Evolutionary conservation across 2,113 vertebrate species (phyloP).

Genomic region (Platichthys flesus): DNA sequence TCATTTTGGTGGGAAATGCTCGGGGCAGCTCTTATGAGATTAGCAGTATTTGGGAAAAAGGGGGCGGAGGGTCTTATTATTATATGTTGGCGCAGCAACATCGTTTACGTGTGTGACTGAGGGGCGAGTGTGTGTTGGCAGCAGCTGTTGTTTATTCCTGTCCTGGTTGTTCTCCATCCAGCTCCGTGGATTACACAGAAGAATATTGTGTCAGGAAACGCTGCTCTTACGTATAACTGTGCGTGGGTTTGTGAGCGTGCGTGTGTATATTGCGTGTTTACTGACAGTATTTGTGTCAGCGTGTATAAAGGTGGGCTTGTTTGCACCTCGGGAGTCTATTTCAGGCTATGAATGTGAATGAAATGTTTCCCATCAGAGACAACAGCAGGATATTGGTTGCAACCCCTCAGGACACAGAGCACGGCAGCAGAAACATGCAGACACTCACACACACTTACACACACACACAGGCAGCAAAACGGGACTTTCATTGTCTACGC

Average conservation of each 20-base stretch:
- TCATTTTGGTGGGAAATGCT: constrained; percentile 52
- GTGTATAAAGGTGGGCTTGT: constrained; percentile 13
- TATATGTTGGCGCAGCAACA: constrained; percentile 28
- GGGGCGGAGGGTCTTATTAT: constrained; percentile 47
- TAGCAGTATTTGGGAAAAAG: constrained; percentile 59
- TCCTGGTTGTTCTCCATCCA: constrained; percentile 66
- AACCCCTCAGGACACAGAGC: neutral
- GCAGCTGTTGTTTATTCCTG: constrained; percentile 54
- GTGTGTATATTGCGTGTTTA: neutral
- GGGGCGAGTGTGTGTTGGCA: constrained; percentile 52
- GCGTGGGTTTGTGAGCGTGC: constrained; percentile 11
- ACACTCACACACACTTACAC: neutral
- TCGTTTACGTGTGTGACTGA: constrained; percentile 23
- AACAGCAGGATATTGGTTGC: constrained; percentile 1
- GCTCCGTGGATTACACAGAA: constrained; percentile 61
- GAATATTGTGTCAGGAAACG: constrained; percentile 37
- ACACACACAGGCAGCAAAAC: neutral
- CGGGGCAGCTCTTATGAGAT: constrained; percentile 62
- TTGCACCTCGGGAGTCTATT: constrained; percentile 13
- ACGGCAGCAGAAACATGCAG: neutral
- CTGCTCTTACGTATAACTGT: constrained; percentile 15
- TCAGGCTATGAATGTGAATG: constrained; percentile 42
- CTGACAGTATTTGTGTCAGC: neutral
- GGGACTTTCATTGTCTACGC: neutral
- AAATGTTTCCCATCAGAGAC: constrained; percentile 44